Percentiles rank a stretch among this genome's conserved stretches.
phyloP scores from a whole-genome alignment of 2,113 vertebrate species.

The Phrynosoma blainvillii region DNA sequence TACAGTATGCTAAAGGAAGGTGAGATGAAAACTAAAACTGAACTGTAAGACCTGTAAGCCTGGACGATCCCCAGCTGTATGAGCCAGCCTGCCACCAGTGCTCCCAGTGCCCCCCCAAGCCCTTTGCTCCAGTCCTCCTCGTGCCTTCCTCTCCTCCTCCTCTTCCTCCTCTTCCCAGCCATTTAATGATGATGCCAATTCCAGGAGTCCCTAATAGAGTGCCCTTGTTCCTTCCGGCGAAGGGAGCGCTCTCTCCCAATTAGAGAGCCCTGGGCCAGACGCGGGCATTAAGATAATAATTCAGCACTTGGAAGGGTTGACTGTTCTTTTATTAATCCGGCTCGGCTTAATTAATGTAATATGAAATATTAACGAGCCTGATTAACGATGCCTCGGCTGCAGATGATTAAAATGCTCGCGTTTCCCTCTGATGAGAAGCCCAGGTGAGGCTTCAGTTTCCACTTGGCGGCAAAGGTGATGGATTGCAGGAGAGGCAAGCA shows the following conservation, averaged over 20 bases:
- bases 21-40: too few relatives aligned
- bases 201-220: background rate
- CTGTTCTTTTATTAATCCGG: slow-evolving; percentile 8
- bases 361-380: background rate
- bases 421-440: background rate
- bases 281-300: background rate
- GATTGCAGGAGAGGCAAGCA: background rate
- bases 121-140: background rate
- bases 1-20: too few relatives aligned
- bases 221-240: background rate
- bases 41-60: too few relatives aligned
- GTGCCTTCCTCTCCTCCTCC: too few relatives aligned
- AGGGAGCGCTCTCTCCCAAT: background rate
- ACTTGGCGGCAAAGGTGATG: background rate
- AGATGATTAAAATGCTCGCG: background rate
- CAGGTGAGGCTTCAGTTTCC: accelerated
- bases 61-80: too few relatives aligned
- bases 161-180: background rate
- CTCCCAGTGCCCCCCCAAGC: too few relatives aligned
- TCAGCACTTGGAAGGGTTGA: background rate
- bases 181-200: background rate
- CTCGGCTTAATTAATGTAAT: slow-evolving; percentile 17
- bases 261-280: background rate
- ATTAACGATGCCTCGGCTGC: background rate
- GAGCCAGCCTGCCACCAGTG: too few relatives aligned